Evolutionary conservation across 2,888 invertebrate species (phyloP), one percentile per base, ranked within the genome.

Genomic region (Zhuqinia jingwanae): DNA sequence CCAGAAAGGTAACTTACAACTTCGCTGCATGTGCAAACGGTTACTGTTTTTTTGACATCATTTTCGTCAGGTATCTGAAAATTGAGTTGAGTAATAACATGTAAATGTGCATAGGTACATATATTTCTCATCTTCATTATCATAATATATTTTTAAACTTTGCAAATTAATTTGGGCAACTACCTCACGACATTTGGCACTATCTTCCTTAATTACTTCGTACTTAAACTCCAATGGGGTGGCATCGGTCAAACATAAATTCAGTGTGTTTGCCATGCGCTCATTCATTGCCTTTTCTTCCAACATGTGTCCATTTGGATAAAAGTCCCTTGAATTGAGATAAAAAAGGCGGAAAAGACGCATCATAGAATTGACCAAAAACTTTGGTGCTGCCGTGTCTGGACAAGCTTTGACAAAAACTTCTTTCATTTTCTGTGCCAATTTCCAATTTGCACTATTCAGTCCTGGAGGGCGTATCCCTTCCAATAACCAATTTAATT

Each of bases 311-410:
- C 75, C 78, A 68, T 87, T 87, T 0, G 87, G 85, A 56, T 82
- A 85, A 15, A 82, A 84, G 45, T 88, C 88, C 36, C 70, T 78
- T 0, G 88, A 82, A 17, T 88, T 76, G 17, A 88, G 58, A 47
- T 86, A 84, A 45, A 88, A 47, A 1, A 79, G 63, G 0, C 90
- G 85, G 36, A 88, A 90, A 20, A 90, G 53, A 11, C 89, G 68
- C 73, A 89, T 73, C 53, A 89, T 56, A 2, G 89, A 75, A 45
- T 88, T 85, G 0, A 88, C 68, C 11, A 90, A 17, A 58, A 87
- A 81, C 11, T 70, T 70, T 11, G 88, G 88, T 1, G 84, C 65
- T 50, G 84, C 75, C 11, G 53, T 53, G 8, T 60, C 20, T 0
- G 89, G 89, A 45, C 88, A 85, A 15, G 77, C 81, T n/a, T 65